These are phyloP conservation scores for Hemicordylus capensis DNA, from an alignment of 2,113 vertebrate species.

Conservation along the genomic window DNA sequence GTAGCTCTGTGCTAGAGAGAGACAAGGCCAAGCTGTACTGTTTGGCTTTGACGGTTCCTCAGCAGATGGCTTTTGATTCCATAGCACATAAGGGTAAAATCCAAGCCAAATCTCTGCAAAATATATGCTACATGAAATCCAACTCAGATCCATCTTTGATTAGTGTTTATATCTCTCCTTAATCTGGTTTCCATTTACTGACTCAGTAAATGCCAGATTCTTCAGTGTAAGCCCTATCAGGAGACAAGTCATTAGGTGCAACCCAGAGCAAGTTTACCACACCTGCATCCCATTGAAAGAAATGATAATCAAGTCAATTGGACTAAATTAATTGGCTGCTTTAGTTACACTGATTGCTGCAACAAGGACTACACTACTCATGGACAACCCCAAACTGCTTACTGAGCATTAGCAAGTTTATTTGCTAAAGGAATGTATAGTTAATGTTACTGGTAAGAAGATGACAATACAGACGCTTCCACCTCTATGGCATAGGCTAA, in stretches of 20 bases:
- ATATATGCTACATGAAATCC: not conserved
- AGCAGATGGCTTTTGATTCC: not conserved
- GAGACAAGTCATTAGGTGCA: not conserved
- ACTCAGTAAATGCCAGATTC: not conserved
- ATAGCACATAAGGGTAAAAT: not conserved
- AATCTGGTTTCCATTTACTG: not conserved
- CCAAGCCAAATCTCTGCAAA: not conserved
- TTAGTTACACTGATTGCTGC: not conserved
- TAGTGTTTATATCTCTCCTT: not conserved
- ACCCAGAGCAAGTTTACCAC: not conserved
- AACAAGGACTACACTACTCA: not conserved
- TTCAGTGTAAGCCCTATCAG: not conserved
- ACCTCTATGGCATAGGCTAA: slow-evolving; percentile 43
- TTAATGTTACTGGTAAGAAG: slow-evolving; percentile 22
- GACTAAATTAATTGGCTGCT: not conserved
- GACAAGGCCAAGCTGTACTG: not conserved
- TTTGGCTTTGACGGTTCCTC: not conserved
- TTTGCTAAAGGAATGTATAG: not conserved
- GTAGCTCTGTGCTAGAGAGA: not conserved
- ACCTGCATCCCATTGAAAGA: not conserved
- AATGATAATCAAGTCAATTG: not conserved
- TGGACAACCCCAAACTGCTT: not conserved
- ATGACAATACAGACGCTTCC: slow-evolving; percentile 31
- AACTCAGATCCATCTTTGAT: not conserved
- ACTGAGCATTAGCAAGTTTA: slow-evolving; percentile 17